Conservation (phyloP, 2,797 vertebrate species). For the Decapterus maruadsi region DNA sequence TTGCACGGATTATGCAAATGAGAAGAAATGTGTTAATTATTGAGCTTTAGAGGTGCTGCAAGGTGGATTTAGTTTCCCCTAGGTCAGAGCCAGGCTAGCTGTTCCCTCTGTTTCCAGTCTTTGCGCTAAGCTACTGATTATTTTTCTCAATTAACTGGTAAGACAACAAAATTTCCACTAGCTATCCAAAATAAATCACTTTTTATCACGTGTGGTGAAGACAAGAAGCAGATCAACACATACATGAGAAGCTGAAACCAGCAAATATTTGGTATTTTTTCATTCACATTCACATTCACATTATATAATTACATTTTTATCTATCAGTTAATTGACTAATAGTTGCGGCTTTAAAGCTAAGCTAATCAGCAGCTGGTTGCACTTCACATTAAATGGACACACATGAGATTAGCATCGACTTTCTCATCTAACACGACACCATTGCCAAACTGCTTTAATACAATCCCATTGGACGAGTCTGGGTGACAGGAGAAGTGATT, state of each 20-base stretch:
- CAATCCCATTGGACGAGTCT: neutral
- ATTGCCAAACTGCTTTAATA: constrained; percentile 26
- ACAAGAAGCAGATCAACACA: neutral
- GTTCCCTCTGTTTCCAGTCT: neutral
- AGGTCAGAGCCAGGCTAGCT: neutral
- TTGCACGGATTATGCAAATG: neutral
- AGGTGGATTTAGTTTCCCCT: neutral
- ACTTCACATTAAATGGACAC: neutral
- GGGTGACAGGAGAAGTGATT: constrained; percentile 8
- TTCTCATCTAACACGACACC: neutral
- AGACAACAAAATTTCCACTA: neutral
- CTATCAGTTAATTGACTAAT: neutral
- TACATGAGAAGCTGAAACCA: neutral
- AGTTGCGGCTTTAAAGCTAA: neutral
- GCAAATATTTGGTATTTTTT: neutral
- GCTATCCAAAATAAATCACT: neutral
- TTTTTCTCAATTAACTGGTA: neutral
- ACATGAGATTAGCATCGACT: neutral
- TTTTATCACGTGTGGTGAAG: neutral
- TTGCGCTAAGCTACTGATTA: neutral
- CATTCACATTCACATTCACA: neutral
- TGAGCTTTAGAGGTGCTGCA: neutral
- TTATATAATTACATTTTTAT: neutral
- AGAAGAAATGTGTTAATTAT: neutral
- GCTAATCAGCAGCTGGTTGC: constrained; percentile 1